Conservation (phyloP, 2,888 invertebrate species). For the Nomada goodeniana region DNA sequence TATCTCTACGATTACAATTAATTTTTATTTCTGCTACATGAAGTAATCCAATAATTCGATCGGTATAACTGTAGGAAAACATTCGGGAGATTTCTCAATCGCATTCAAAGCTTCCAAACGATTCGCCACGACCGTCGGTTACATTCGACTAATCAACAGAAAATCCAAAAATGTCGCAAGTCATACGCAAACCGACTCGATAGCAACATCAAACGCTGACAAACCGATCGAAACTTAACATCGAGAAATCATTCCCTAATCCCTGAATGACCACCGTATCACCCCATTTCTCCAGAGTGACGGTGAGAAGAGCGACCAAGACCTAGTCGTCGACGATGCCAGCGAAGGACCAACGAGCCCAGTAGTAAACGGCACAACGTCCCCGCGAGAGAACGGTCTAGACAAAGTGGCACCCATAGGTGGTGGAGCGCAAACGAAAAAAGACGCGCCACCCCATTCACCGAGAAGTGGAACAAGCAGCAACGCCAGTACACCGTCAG, state of each 20-base stretch:
- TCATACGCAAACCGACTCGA: too few relatives aligned
- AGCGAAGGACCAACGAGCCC: constrained; percentile 96
- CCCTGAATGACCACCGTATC: background rate
- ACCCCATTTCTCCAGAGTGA: constrained; percentile 87
- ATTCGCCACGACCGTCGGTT: too few relatives aligned
- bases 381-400: constrained; percentile 93
- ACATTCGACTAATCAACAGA: too few relatives aligned
- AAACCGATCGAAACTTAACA: background rate
- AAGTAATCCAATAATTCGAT: too few relatives aligned
- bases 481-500: constrained; percentile 94
- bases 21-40: too few relatives aligned
- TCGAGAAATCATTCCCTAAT: background rate
- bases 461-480: constrained; percentile 94
- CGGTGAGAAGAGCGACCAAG: constrained; percentile 95
- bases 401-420: constrained; percentile 87
- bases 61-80: too few relatives aligned
- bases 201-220: too few relatives aligned
- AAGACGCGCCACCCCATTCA: constrained; percentile 80
- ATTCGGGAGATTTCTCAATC: too few relatives aligned
- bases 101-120: too few relatives aligned
- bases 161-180: too few relatives aligned
- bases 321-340: constrained; percentile 97
- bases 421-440: constrained; percentile 81
- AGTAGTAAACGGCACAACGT: constrained; percentile 91
- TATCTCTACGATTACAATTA: too few relatives aligned